phyloP scores from a whole-genome alignment of 2,113 vertebrate species.

The Tupaia tana region DNA sequence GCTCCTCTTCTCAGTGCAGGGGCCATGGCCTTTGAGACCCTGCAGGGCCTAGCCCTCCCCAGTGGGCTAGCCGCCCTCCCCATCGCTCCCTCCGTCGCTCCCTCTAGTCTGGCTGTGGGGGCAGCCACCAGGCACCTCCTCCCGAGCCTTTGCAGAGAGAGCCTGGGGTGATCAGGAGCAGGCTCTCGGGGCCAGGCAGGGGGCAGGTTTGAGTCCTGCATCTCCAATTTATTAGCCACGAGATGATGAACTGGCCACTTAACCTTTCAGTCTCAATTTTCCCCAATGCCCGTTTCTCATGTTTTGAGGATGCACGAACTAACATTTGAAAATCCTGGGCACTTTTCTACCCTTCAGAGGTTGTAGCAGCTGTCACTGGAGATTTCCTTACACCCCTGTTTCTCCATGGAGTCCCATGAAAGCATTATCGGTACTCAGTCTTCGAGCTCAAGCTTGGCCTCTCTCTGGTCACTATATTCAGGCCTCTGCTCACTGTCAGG shows the following conservation, averaged over 20 bases:
- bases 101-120: not conserved
- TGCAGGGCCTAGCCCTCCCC: not conserved
- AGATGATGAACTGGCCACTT: not conserved
- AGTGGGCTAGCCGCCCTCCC: not conserved
- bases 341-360: not conserved
- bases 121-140: not conserved
- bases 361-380: not conserved
- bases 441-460: not conserved
- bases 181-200: not conserved
- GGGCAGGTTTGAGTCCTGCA: not conserved
- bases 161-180: rapidly evolving
- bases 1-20: not conserved
- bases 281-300: not conserved
- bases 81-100: not conserved
- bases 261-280: not conserved
- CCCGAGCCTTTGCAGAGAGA: not conserved
- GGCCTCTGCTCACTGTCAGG: rapidly evolving
- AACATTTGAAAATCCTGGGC: not conserved
- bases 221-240: not conserved
- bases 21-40: not conserved
- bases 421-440: not conserved
- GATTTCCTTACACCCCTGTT: rapidly evolving
- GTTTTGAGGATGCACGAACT: not conserved
- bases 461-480: not conserved
- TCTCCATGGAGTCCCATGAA: not conserved